Evolutionary conservation across 2,113 vertebrate species (phyloP).

Genomic region (Micronycteris hirsuta): DNA sequence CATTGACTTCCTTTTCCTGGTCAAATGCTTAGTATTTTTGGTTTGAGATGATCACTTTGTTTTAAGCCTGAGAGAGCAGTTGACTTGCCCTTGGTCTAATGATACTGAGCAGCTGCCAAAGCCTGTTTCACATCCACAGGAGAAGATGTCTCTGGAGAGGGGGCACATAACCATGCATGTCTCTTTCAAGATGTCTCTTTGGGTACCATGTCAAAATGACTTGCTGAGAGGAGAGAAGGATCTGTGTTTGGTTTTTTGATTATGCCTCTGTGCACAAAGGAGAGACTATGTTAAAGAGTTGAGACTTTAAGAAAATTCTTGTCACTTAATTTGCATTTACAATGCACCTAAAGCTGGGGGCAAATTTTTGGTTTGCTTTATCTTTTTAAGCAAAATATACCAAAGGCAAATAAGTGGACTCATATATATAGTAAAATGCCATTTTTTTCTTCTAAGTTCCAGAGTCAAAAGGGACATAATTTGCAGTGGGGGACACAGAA

Average conservation of each 20-base stretch:
- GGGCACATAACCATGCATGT: conserved; percentile 59
- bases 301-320: conserved; percentile 26
- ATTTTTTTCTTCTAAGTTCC: conserved; percentile 16
- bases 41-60: conserved; percentile 58
- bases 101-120: conserved; percentile 79
- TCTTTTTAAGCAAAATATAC: conserved; percentile 15
- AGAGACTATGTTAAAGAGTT: not conserved
- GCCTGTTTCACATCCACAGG: conserved; percentile 68
- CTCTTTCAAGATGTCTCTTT: conserved; percentile 60
- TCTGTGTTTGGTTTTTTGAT: conserved; percentile 25
- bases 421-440: not conserved
- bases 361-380: not conserved
- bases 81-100: conserved; percentile 77
- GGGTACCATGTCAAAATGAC: not conserved
- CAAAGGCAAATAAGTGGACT: not conserved
- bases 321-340: conserved; percentile 26
- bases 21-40: conserved; percentile 36
- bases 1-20: conserved; percentile 27
- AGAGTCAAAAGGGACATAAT: not conserved
- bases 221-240: not conserved
- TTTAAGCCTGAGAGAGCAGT: conserved; percentile 73
- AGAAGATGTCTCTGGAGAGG: conserved; percentile 65
- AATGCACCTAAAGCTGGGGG: not conserved
- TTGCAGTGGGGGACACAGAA: not conserved
- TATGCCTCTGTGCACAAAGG: not conserved